Percentiles rank a stretch among this genome's conserved stretches.
These are phyloP conservation scores for Monarcha castaneiventris DNA, from an alignment of 2,113 vertebrate genomes.

Conservation along the genomic window DNA sequence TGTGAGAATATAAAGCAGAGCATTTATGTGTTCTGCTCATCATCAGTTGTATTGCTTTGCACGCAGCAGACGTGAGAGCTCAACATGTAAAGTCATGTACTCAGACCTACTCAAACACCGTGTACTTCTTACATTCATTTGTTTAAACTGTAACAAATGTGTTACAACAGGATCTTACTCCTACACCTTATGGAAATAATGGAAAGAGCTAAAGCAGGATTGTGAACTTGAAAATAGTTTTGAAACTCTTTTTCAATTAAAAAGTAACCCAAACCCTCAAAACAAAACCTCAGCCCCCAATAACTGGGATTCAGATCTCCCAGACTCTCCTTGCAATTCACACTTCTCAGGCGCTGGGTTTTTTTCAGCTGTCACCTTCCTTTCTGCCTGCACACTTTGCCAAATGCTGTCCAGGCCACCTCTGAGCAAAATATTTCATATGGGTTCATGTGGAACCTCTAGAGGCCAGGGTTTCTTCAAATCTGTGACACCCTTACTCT, in stretches of 20 bases:
- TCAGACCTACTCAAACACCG: background rate
- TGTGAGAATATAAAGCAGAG: background rate
- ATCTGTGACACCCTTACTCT: background rate
- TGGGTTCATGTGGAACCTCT: background rate
- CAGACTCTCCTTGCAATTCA: background rate
- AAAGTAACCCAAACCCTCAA: background rate
- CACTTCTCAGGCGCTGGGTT: background rate
- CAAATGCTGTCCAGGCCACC: background rate
- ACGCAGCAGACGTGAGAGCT: background rate
- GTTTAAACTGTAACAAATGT: constrained; percentile 38
- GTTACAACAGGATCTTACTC: constrained; percentile 50
- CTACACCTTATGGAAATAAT: constrained; percentile 29
- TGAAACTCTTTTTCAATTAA: background rate
- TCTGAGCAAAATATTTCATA: background rate
- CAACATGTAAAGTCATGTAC: constrained; percentile 36
- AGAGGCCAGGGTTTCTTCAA: background rate
- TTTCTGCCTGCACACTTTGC: background rate
- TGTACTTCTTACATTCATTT: background rate
- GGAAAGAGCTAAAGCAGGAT: background rate
- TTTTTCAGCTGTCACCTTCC: background rate
- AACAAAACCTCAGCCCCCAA: background rate
- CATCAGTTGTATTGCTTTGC: background rate
- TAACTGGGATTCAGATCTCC: background rate
- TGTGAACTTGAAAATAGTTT: background rate
- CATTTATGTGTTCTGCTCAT: background rate